Conservation (phyloP, 2,888 invertebrate genomes). For the Oasisia sp. region DNA sequence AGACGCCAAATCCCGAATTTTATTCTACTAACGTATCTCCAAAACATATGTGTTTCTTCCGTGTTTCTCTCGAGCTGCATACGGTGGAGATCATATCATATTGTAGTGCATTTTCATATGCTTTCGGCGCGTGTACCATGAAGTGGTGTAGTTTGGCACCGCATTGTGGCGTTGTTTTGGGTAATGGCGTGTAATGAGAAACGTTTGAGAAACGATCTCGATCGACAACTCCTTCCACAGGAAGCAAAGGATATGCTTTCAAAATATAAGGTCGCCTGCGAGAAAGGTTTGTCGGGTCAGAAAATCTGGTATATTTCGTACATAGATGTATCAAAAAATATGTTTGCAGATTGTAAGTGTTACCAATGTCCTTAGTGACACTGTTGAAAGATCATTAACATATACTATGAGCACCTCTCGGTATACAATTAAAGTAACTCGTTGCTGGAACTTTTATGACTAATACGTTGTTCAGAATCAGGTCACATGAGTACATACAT, state of each 20-base stretch:
- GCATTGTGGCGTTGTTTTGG: background rate
- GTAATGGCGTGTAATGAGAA: background rate
- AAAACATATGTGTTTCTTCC: too few species aligned
- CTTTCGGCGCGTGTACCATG: background rate
- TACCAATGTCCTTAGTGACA: background rate
- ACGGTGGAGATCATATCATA: too few species aligned
- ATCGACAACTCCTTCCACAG: background rate
- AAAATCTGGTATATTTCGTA: background rate
- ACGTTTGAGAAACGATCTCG: background rate
- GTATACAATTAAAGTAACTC: background rate
- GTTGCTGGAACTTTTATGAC: background rate
- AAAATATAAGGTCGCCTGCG: background rate
- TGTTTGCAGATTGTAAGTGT: background rate
- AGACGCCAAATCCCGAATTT: too few species aligned
- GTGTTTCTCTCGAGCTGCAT: too few species aligned
- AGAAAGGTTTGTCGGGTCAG: background rate
- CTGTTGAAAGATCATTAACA: background rate
- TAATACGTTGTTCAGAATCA: background rate
- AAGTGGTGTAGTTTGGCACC: constrained; percentile 21
- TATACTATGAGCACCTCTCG: background rate
- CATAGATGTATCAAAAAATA: background rate
- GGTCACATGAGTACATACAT: background rate
- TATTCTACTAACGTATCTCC: too few species aligned
- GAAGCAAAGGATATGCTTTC: background rate
- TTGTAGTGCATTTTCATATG: too few species aligned